These are phyloP conservation scores for Bombus difficillimus DNA, from an alignment of 1,140 invertebrate species.

Conservation along the genomic window DNA sequence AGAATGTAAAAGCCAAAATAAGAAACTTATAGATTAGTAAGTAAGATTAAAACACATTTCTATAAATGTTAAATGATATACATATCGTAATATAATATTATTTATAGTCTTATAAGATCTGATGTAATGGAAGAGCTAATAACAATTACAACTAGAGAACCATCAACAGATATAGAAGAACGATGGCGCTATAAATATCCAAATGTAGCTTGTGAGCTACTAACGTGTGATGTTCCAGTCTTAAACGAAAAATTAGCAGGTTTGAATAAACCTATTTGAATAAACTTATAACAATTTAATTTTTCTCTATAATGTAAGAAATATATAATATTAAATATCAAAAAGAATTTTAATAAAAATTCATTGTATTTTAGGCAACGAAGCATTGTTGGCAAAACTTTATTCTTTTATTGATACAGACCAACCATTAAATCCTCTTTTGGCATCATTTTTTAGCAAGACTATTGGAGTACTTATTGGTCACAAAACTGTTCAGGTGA, in stretches of 20 bases:
- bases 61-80: constrained; percentile 13
- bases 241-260: constrained; percentile 92
- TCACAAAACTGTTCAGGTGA: constrained; percentile 90
- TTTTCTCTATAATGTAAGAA: background rate
- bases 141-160: constrained; percentile 92
- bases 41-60: constrained; percentile 76
- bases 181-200: constrained; percentile 93
- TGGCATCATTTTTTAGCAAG: constrained; percentile 98
- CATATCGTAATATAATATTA: constrained; percentile 51
- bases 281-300: background rate
- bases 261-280: constrained; percentile 30
- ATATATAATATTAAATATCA: background rate
- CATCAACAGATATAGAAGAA: constrained; percentile 89
- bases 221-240: constrained; percentile 93
- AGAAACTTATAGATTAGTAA: constrained; percentile 96
- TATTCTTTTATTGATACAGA: constrained; percentile 95
- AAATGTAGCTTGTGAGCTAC: constrained; percentile 96
- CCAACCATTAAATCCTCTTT: constrained; percentile 94
- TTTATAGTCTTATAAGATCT: constrained; percentile 90
- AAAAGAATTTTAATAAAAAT: background rate
- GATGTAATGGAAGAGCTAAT: constrained; percentile 94
- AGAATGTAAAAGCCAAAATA: constrained; percentile 97
- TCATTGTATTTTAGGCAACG: constrained; percentile 83
- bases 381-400: constrained; percentile 90
- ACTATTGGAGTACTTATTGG: constrained; percentile 93